Conservation (phyloP, 2,797 vertebrate genomes). For the Eulemur rubriventer region DNA sequence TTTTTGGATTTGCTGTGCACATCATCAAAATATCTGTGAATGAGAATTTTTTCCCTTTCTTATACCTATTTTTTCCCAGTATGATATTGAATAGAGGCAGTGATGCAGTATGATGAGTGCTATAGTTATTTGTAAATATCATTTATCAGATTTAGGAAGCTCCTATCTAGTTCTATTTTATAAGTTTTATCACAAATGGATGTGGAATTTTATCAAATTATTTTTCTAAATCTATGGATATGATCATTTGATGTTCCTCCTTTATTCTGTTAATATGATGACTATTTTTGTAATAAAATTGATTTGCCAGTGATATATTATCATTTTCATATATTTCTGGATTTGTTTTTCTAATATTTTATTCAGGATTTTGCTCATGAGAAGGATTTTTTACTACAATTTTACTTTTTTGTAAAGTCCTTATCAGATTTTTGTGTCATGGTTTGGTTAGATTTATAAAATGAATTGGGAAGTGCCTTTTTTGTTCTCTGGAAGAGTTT, state of each 20-base stretch:
- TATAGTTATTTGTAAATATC: constrained; percentile 22
- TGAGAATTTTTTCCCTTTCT: background rate
- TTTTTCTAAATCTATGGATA: background rate
- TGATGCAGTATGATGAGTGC: background rate
- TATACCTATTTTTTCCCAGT: background rate
- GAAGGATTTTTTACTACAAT: background rate
- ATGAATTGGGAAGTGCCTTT: background rate
- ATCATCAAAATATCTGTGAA: background rate
- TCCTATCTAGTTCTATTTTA: background rate
- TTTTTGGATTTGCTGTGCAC: background rate
- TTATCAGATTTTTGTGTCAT: background rate
- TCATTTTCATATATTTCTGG: background rate
- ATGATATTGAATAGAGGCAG: background rate
- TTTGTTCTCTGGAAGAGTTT: background rate
- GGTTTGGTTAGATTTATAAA: constrained; percentile 6
- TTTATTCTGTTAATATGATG: background rate
- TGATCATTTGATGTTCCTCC: background rate
- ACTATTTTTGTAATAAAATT: background rate
- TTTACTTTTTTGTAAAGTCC: background rate
- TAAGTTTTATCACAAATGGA: constrained; percentile 5
- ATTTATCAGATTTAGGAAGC: constrained; percentile 28
- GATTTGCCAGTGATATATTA: background rate
- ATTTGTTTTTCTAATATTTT: background rate
- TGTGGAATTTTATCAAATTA: background rate
- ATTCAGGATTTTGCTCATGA: background rate